Percentiles rank a stretch among this genome's conserved stretches.
Conservation (phyloP, 2,113 vertebrate species). For the Falcunculus frontatus region DNA sequence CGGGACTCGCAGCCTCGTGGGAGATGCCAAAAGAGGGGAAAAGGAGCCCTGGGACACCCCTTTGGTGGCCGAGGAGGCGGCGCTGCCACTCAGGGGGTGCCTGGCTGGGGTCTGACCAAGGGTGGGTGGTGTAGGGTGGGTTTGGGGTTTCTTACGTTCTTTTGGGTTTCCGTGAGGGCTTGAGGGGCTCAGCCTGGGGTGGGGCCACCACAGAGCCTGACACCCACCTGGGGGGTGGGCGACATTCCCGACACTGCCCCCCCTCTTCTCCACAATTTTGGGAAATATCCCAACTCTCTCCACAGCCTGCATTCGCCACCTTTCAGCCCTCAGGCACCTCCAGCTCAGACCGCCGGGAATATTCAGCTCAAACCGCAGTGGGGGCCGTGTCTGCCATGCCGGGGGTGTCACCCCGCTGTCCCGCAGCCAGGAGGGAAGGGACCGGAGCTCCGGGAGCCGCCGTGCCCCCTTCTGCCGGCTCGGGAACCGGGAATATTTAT, state of each 20-base stretch:
- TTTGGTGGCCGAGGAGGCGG: background rate
- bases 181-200: background rate
- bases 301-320: background rate
- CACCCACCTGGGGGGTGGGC: fast-evolving
- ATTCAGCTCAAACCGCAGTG: fast-evolving
- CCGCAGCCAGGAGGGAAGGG: fast-evolving
- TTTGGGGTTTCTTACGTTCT: fast-evolving
- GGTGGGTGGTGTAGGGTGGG: fast-evolving
- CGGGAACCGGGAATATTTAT: background rate
- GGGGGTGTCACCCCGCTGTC: background rate
- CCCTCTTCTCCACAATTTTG: fast-evolving
- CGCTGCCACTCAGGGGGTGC: fast-evolving
- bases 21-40: fast-evolving
- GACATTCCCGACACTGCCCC: background rate
- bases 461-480: background rate
- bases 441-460: background rate
- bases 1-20: background rate
- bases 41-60: fast-evolving
- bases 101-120: background rate
- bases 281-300: fast-evolving
- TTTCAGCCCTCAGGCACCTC: fast-evolving
- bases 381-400: fast-evolving
- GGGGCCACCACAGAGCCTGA: background rate
- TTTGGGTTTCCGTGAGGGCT: fast-evolving
- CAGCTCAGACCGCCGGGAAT: fast-evolving